A percentile compares a stretch with the other conserved stretches of the same genome.
Conservation (phyloP, 2,113 vertebrate genomes). For the Lamprologus lemairii region DNA sequence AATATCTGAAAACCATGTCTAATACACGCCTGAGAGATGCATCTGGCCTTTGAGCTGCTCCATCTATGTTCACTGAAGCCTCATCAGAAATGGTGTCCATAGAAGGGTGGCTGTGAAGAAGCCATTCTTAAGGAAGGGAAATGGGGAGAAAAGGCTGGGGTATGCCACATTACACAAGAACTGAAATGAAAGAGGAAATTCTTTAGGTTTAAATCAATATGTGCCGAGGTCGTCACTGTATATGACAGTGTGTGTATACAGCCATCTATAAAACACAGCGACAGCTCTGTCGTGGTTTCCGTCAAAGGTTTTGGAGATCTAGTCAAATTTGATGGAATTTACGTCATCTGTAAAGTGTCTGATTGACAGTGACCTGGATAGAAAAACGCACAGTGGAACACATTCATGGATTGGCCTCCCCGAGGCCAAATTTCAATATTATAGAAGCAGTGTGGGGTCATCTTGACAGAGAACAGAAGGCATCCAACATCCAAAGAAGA, state of each 20-base stretch:
- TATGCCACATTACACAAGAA: background rate
- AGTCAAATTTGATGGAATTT: background rate
- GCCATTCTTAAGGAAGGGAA: background rate
- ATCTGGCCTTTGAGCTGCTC: background rate
- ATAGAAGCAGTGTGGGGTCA: background rate
- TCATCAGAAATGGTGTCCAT: background rate
- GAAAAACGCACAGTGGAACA: background rate
- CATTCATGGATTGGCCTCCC: background rate
- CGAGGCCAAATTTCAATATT: fast-evolving
- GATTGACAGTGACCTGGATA: background rate
- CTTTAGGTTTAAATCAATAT: background rate
- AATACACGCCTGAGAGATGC: background rate
- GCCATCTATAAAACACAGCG: background rate
- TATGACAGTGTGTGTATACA: background rate
- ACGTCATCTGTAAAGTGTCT: background rate
- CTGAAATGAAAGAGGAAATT: background rate
- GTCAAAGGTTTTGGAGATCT: background rate
- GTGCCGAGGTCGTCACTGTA: background rate
- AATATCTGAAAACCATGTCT: background rate
- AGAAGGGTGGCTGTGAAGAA: background rate
- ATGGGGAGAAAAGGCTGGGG: background rate
- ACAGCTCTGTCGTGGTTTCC: fast-evolving
- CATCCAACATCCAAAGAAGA: background rate
- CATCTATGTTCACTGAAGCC: background rate
- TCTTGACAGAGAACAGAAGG: background rate